These are phyloP conservation scores for Andrena flavipes DNA, from an alignment of 2,888 invertebrate genomes.

Conservation along the genomic window DNA sequence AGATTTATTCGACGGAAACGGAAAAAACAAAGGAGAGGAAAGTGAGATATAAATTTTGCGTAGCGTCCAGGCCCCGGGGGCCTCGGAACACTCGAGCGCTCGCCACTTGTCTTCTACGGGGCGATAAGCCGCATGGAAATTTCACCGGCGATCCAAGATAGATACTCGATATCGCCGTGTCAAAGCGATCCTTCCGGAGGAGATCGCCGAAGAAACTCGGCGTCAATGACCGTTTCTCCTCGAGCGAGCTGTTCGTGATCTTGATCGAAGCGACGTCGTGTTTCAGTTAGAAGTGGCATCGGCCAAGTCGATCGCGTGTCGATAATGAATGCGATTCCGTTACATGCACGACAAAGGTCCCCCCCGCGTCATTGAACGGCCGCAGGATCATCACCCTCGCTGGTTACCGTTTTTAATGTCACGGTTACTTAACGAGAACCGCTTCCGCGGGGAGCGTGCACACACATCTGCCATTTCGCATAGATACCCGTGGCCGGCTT, in stretches of 20 bases:
- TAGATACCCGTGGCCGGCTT: background rate
- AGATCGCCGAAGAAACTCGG: constrained; percentile 38
- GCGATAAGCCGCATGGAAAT: constrained; percentile 38
- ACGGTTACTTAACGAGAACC: background rate
- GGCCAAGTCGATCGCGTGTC: constrained; percentile 74
- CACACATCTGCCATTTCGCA: background rate
- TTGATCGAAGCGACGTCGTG: constrained; percentile 27
- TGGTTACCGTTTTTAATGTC: constrained; percentile 7
- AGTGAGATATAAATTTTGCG: constrained; percentile 39
- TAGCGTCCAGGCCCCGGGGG: background rate
- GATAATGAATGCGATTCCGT: constrained; percentile 77
- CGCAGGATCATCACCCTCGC: constrained; percentile 1
- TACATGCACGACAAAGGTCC: constrained; percentile 67
- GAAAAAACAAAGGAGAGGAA: constrained; percentile 23
- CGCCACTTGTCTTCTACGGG: constrained; percentile 22
- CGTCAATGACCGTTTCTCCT: constrained; percentile 57
- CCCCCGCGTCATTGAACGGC: constrained; percentile 65
- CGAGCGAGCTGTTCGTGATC: constrained; percentile 39
- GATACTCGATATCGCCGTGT: constrained; percentile 55
- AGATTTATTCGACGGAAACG: constrained; percentile 21
- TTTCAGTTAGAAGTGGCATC: constrained; percentile 60
- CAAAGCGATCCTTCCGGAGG: constrained; percentile 59
- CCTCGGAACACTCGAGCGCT: constrained; percentile 2
- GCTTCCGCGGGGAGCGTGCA: background rate
- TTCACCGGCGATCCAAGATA: constrained; percentile 44